A percentile compares a stretch with the other conserved stretches of the same genome.
These are phyloP conservation scores for Agrilus planipennis DNA, from an alignment of 1,140 invertebrate genomes.

Conservation along the genomic window DNA sequence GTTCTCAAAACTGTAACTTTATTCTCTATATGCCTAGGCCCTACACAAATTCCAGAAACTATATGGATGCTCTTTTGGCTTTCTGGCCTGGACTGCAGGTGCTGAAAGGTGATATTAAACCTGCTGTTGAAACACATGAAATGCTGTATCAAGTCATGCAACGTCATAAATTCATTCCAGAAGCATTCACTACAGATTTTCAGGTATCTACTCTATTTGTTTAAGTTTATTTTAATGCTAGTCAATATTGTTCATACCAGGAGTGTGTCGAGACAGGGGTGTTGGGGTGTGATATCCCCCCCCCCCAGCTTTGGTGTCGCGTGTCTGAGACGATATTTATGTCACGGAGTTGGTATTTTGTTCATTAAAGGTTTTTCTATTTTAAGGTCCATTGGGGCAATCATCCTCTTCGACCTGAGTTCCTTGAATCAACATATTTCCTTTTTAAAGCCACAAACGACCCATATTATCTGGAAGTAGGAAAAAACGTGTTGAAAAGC, in stretches of 20 bases:
- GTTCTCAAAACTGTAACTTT: too few species aligned
- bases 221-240: slow-evolving; percentile 32
- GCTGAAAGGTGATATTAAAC: slow-evolving; percentile 85
- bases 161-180: slow-evolving; percentile 93
- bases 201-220: too few species aligned
- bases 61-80: slow-evolving; percentile 93
- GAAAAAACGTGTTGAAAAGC: slow-evolving; percentile 79
- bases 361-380: too few species aligned
- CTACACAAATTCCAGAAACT: slow-evolving; percentile 87
- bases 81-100: slow-evolving; percentile 98
- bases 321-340: too few species aligned
- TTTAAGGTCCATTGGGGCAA: slow-evolving; percentile 99
- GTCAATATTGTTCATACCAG: too few species aligned
- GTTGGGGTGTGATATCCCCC: too few species aligned
- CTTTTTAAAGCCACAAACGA: slow-evolving; percentile 90
- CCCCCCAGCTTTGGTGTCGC: too few species aligned
- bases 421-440: slow-evolving; percentile 96
- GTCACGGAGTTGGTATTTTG: too few species aligned
- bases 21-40: slow-evolving; percentile 49
- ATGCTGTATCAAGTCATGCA: slow-evolving; percentile 96
- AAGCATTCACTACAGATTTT: slow-evolving; percentile 92
- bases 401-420: slow-evolving; percentile 93
- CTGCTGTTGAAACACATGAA: slow-evolving; percentile 94
- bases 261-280: too few species aligned
- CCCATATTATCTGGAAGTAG: slow-evolving; percentile 90